These are phyloP conservation scores for Catharus bicknelli DNA, from an alignment of 2,113 vertebrate genomes.

Conservation along the genomic window DNA sequence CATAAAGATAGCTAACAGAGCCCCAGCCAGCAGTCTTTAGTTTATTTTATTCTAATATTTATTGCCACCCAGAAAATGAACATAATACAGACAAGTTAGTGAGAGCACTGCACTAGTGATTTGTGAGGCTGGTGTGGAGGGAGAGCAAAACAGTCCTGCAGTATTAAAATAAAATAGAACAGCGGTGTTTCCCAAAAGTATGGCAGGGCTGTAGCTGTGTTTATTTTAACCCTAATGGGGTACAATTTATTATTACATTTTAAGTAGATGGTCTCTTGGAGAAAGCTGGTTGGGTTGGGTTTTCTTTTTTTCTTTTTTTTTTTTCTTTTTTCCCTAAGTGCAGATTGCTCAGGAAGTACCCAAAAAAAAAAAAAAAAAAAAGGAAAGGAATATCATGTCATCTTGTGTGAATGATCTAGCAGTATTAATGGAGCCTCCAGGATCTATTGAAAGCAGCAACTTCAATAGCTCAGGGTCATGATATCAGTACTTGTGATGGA, in stretches of 20 bases:
- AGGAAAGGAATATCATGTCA: slow-evolving; percentile 42
- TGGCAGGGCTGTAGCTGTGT: slow-evolving; percentile 48
- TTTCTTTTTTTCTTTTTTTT: neutral
- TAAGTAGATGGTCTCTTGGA: slow-evolving; percentile 28
- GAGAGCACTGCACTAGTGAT: slow-evolving; percentile 69
- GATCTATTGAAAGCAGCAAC: slow-evolving; percentile 67
- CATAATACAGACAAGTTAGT: slow-evolving; percentile 78
- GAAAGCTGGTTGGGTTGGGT: neutral
- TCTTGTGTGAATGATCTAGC: slow-evolving; percentile 57
- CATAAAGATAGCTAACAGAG: slow-evolving; percentile 82
- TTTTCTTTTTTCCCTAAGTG: too few species aligned
- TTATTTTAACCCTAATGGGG: slow-evolving; percentile 59
- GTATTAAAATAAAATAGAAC: slow-evolving; percentile 68
- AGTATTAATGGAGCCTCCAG: slow-evolving; percentile 61
- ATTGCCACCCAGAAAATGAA: slow-evolving; percentile 84
- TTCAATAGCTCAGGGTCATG: slow-evolving; percentile 69
- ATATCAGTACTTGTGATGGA: slow-evolving; percentile 69
- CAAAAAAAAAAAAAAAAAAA: too few species aligned
- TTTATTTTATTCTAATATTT: slow-evolving; percentile 87
- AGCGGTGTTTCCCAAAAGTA: slow-evolving; percentile 41
- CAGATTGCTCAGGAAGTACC: too few species aligned
- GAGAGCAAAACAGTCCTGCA: slow-evolving; percentile 69
- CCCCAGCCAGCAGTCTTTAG: slow-evolving; percentile 78
- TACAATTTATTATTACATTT: slow-evolving; percentile 51
- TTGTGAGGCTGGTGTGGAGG: slow-evolving; percentile 66